Conservation (phyloP, 1,140 invertebrate species). For the Radopholus similis region DNA sequence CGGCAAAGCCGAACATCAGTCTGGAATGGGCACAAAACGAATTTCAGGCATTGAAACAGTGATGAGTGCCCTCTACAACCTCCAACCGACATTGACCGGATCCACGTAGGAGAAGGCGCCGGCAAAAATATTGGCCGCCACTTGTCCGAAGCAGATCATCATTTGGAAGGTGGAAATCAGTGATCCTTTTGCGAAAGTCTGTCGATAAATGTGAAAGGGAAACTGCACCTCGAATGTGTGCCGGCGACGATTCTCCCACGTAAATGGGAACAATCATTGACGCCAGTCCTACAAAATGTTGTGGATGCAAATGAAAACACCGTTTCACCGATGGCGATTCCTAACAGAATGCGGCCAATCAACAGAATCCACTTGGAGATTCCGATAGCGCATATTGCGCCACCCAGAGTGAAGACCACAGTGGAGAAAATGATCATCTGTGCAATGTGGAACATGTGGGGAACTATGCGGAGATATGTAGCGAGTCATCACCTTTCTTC, state of each 20-base stretch:
- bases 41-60: too few relatives aligned
- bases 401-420: conserved; percentile 66
- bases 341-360: conserved; percentile 66
- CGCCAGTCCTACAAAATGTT: too few relatives aligned
- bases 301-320: too few relatives aligned
- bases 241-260: conserved; percentile 66
- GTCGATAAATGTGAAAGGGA: too few relatives aligned
- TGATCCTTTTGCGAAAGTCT: conserved; percentile 57
- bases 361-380: conserved; percentile 64
- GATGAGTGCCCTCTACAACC: too few relatives aligned
- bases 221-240: conserved; percentile 64
- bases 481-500: conserved; percentile 62
- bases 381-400: conserved; percentile 65
- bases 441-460: too few relatives aligned
- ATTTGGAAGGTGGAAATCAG: conserved; percentile 67
- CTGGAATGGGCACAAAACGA: too few relatives aligned
- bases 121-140: conserved; percentile 65
- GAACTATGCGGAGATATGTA: too few relatives aligned
- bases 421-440: conserved; percentile 65
- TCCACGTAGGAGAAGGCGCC: conserved; percentile 64
- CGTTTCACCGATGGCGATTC: conserved; percentile 68
- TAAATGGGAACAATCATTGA: conserved; percentile 70
- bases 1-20: conserved; percentile 68
- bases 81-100: conserved; percentile 64
- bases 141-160: conserved; percentile 67